Evolutionary conservation across 2,797 vertebrate genomes (phyloP), one percentile per base, ranked within the genome.

Genomic region (Botia kubotai): DNA sequence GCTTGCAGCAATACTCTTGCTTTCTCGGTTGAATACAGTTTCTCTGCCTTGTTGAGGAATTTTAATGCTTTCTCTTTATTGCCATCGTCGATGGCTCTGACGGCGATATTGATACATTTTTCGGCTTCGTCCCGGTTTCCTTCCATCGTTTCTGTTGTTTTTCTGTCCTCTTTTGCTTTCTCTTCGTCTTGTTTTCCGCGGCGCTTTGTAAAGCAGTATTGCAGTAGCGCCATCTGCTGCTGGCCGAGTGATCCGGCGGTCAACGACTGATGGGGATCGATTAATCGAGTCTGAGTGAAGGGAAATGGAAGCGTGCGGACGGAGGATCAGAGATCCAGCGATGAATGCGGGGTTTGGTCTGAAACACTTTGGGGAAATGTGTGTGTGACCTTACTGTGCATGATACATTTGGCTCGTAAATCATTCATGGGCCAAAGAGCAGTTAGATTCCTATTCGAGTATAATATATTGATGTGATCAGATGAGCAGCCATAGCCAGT

Each of bases 111-210:
- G 21, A 98, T 93, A 88, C 97, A 98, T 89, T 95, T 97, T 85
- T 96, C 95, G 19, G 97, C 97, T 88, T 98, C 97, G 87, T 98
- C 97, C 87, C 95, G 93, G 90, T 99, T 99, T 81, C 97, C 95
- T 94, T 98, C 97, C 97, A 98, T 98, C 88, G 21, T 60, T 26
- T 5, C 57, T 23, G 57, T 13, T 11, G 57, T 60, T 23, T 60
- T 12, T 26, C 11, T 58, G 21, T 58, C 13, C 13, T 50, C 57
- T 4, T 19, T 2, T 3, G 55, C n/a, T 48, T 33, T 33, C 33
- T 33, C 46, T 57, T 60, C 57, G 12, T 60, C 57, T 21, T 26
- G 23, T 8, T 19, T 5, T 23, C 4, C 11, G 1, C 19, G 11
- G 21, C 11, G 57, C 6, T 10, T 57, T 8, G 7, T 7, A 13